Evolutionary conservation across 2,888 invertebrate genomes (phyloP).

Genomic region (Amaurobius ferox): DNA sequence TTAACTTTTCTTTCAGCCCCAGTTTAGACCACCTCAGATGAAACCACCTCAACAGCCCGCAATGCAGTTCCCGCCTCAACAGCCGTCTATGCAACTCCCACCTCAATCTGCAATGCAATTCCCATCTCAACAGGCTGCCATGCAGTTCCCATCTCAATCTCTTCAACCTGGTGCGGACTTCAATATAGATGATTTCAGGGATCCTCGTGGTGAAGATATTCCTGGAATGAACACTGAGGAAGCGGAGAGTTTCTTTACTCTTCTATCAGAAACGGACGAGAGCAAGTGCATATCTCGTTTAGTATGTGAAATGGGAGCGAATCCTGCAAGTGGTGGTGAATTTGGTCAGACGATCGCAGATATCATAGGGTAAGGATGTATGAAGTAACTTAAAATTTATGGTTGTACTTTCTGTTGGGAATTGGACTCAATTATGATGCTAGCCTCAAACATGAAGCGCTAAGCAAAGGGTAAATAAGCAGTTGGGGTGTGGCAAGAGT

Average conservation of each 20-base stretch:
- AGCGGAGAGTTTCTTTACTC: constrained; percentile 61
- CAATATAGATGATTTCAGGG: background rate
- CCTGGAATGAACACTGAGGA: constrained; percentile 40
- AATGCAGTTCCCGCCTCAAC: background rate
- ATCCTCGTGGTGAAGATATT: constrained; percentile 3
- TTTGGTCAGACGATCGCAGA: constrained; percentile 48
- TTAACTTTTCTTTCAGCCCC: background rate
- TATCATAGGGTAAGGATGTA: constrained; percentile 65
- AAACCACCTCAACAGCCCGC: too few relatives aligned
- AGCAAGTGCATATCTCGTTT: constrained; percentile 64
- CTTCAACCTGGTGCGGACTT: background rate
- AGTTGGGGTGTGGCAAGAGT: too few relatives aligned
- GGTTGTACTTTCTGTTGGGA: too few relatives aligned
- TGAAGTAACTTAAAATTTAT: too few relatives aligned
- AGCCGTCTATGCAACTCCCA: background rate
- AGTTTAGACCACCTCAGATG: background rate
- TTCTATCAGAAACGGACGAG: constrained; percentile 62
- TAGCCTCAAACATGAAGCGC: too few relatives aligned
- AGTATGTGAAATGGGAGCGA: constrained; percentile 63
- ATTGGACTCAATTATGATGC: too few relatives aligned
- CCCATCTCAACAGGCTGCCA: background rate
- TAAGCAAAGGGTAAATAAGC: too few relatives aligned
- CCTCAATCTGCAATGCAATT: background rate
- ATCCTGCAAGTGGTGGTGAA: constrained; percentile 48
- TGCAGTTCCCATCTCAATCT: background rate